Percentiles rank a stretch among this genome's conserved stretches.
Conservation (phyloP, 2,888 invertebrate species). For the Cistogaster globosa region DNA sequence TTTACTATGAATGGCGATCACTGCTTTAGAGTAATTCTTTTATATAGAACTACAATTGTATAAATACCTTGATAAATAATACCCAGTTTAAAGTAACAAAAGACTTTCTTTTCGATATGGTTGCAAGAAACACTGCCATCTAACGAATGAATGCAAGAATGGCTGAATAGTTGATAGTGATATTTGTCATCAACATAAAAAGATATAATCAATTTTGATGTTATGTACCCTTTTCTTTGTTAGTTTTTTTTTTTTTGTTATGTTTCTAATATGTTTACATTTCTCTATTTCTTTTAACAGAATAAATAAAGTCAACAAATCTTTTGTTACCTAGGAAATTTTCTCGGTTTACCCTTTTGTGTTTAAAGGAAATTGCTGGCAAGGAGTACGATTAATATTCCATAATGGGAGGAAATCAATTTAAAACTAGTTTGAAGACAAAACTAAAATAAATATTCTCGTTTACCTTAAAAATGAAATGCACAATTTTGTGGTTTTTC, state of each 20-base stretch:
- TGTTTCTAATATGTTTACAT: slow-evolving; percentile 62
- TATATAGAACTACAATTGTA: slow-evolving; percentile 27
- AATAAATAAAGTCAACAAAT: slow-evolving; percentile 64
- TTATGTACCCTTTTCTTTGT: slow-evolving; percentile 47
- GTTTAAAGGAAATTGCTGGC: slow-evolving; percentile 22
- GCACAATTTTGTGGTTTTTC: slow-evolving; percentile 62
- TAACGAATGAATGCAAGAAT: slow-evolving; percentile 28
- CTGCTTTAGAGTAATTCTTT: slow-evolving; percentile 1
- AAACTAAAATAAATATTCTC: slow-evolving; percentile 16
- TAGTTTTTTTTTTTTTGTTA: neutral
- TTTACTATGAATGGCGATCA: too few species aligned
- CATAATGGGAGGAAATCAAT: slow-evolving; percentile 71
- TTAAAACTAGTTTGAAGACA: slow-evolving; percentile 67
- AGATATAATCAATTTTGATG: slow-evolving; percentile 59
- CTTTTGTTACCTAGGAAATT: slow-evolving; percentile 68
- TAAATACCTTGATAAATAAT: slow-evolving; percentile 62
- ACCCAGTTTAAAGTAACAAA: slow-evolving; percentile 66
- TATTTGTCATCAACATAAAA: slow-evolving; percentile 71
- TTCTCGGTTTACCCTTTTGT: slow-evolving; percentile 32
- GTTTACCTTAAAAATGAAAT: slow-evolving; percentile 1
- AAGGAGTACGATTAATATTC: slow-evolving; percentile 65
- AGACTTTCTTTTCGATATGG: slow-evolving; percentile 57
- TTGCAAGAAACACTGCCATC: slow-evolving; percentile 37
- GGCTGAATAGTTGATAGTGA: slow-evolving; percentile 65
- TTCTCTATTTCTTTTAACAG: slow-evolving; percentile 31